phyloP scores from a whole-genome alignment of 2,113 vertebrate species.

The Periophthalmodon schlosseri region DNA sequence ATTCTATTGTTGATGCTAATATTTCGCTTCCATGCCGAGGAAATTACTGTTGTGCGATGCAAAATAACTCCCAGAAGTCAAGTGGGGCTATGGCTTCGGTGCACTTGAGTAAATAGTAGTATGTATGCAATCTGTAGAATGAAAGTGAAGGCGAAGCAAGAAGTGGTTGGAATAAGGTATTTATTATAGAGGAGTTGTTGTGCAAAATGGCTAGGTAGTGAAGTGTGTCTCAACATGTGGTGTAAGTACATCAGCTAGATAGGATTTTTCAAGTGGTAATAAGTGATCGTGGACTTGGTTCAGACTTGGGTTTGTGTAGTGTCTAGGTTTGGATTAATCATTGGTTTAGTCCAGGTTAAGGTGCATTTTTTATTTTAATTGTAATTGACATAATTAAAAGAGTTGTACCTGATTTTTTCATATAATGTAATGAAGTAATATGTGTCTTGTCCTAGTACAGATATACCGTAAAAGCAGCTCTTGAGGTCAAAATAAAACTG shows the following conservation, averaged over 20 bases:
- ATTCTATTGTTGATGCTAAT: slow-evolving; percentile 15
- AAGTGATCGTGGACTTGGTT: not conserved
- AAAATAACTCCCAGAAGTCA: slow-evolving; percentile 7
- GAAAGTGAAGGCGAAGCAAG: not conserved
- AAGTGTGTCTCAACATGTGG: not conserved
- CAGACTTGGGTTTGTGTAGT: not conserved
- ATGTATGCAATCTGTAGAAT: not conserved
- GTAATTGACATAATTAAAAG: too few relatives aligned
- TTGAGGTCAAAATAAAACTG: too few relatives aligned
- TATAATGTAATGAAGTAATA: too few relatives aligned
- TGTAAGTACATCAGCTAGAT: not conserved
- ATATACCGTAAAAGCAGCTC: too few relatives aligned
- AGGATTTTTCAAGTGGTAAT: slow-evolving; percentile 8
- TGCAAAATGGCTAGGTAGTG: not conserved
- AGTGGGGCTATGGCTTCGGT: not conserved
- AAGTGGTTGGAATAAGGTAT: slow-evolving; percentile 17
- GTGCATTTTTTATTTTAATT: too few relatives aligned
- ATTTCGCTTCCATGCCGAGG: not conserved
- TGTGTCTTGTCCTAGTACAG: too few relatives aligned
- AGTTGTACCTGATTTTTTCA: too few relatives aligned
- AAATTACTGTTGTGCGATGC: slow-evolving; percentile 6
- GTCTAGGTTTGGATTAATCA: too few relatives aligned
- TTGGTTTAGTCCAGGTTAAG: too few relatives aligned
- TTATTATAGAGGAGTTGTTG: slow-evolving; percentile 45
- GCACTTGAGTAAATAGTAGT: not conserved